These are phyloP conservation scores for Belonocnema kinseyi DNA, from an alignment of 1,140 invertebrate genomes.

Conservation along the genomic window DNA sequence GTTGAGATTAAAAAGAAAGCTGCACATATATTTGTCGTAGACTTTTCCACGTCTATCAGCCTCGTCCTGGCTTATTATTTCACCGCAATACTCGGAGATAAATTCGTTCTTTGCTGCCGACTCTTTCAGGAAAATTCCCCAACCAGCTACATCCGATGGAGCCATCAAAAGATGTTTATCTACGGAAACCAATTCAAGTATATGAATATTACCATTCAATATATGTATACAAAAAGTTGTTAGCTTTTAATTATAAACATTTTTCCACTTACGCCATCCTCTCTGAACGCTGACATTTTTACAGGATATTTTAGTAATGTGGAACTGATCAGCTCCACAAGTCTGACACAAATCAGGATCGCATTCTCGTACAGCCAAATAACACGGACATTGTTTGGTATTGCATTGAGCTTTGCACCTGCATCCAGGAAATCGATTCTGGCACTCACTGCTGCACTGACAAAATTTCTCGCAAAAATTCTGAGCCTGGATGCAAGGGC, in stretches of 20 bases:
- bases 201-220: slow-evolving; percentile 37
- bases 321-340: slow-evolving; percentile 97
- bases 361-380: slow-evolving; percentile 97
- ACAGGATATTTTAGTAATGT: slow-evolving; percentile 90
- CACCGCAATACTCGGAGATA: slow-evolving; percentile 97
- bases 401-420: slow-evolving; percentile 98
- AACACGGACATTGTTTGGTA: slow-evolving; percentile 99
- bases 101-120: slow-evolving; percentile 99
- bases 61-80: slow-evolving; percentile 98
- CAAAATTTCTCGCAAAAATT: slow-evolving; percentile 99
- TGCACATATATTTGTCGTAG: slow-evolving; percentile 99
- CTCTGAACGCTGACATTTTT: slow-evolving; percentile 98
- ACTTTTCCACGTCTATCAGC: slow-evolving; percentile 99
- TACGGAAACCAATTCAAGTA: slow-evolving; percentile 56
- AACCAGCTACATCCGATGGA: slow-evolving; percentile 98
- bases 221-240: slow-evolving; percentile 34
- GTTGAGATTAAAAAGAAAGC: slow-evolving; percentile 99
- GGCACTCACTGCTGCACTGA: slow-evolving; percentile 95
- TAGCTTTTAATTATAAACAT: slow-evolving; percentile 4
- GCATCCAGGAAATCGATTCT: slow-evolving; percentile 98
- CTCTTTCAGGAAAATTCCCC: slow-evolving; percentile 98
- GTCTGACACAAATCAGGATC: slow-evolving; percentile 98
- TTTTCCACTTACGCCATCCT: slow-evolving; percentile 82
- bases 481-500: slow-evolving; percentile 93
- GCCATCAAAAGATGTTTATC: slow-evolving; percentile 95